Evolutionary conservation across 2,113 vertebrate genomes (phyloP).

Genomic region (Gopherus flavomarginatus): DNA sequence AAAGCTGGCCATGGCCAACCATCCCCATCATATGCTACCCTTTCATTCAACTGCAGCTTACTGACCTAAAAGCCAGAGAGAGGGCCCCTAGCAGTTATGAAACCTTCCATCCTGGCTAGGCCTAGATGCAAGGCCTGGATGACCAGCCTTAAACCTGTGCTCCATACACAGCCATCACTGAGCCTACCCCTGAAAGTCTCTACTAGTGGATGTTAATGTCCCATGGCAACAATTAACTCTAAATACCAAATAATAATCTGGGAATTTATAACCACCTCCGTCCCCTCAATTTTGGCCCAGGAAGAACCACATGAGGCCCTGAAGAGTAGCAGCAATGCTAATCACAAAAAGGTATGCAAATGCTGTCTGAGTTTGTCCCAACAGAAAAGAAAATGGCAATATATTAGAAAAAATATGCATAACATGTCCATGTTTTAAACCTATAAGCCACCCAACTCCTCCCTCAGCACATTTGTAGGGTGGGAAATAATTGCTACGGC

Average conservation of each 20-base stretch:
- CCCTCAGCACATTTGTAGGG: neutral
- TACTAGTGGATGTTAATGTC: neutral
- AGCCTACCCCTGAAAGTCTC: neutral
- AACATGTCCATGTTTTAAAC: neutral
- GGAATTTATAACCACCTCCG: neutral
- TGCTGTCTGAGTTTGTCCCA: neutral
- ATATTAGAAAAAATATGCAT: neutral
- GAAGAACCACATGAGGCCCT: neutral
- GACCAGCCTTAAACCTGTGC: neutral
- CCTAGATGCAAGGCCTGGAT: neutral
- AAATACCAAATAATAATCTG: neutral
- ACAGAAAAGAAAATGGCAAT: neutral
- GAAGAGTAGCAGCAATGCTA: neutral
- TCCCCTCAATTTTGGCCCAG: neutral
- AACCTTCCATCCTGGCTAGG: neutral
- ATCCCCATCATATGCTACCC: neutral
- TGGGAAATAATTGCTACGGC: neutral
- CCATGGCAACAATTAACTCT: neutral
- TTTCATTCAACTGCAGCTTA: neutral
- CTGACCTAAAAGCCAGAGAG: neutral
- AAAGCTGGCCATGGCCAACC: neutral
- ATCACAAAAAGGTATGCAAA: neutral
- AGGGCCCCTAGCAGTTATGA: neutral
- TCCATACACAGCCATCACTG: neutral
- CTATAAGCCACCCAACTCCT: neutral